phyloP scores from a whole-genome alignment of 2,113 vertebrate genomes.

The Cygnus buccinator region DNA sequence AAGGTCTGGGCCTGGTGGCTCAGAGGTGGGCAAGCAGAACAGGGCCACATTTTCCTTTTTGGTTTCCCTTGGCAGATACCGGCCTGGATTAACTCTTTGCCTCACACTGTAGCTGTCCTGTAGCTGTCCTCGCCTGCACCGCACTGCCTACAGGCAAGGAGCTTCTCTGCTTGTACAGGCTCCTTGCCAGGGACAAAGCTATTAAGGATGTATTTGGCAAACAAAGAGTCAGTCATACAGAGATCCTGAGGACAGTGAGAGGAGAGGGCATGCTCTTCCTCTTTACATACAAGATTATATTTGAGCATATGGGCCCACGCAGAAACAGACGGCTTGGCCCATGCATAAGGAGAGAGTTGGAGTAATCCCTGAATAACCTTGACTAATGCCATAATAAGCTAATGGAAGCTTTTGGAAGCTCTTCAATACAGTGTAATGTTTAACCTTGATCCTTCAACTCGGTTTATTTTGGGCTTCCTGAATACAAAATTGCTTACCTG shows the following conservation, averaged over 20 bases:
- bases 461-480: neutral
- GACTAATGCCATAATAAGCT: neutral
- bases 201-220: neutral
- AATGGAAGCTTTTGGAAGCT: neutral
- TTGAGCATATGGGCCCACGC: neutral
- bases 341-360: neutral
- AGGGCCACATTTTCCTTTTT: neutral
- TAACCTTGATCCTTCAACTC: neutral
- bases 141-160: neutral
- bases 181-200: neutral
- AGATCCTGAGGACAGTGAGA: neutral
- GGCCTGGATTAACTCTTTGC: neutral
- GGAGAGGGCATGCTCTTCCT: neutral
- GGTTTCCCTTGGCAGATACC: neutral
- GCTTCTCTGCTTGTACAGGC: neutral
- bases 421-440: neutral
- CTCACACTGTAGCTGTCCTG: neutral
- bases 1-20: neutral
- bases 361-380: neutral
- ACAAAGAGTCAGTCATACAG: neutral
- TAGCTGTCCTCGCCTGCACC: neutral
- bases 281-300: neutral
- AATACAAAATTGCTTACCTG: neutral
- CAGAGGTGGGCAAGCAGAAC: neutral
- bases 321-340: neutral